These are phyloP conservation scores for Xanthorhoe designata DNA, from an alignment of 2,888 invertebrate species.

Conservation along the genomic window DNA sequence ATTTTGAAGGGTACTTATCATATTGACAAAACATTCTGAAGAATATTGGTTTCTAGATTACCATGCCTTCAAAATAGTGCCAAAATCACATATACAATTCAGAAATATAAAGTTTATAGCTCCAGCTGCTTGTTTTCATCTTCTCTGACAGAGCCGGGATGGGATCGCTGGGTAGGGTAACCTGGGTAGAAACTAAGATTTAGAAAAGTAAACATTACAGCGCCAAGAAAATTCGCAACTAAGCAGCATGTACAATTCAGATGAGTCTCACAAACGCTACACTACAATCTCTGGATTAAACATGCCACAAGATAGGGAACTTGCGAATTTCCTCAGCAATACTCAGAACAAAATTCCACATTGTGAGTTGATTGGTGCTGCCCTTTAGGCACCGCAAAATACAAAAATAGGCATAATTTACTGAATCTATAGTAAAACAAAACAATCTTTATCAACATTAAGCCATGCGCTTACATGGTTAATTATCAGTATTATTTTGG, in stretches of 20 bases:
- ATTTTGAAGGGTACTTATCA: slow-evolving; percentile 28
- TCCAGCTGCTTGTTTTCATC: slow-evolving; percentile 84
- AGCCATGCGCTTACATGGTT: slow-evolving; percentile 80
- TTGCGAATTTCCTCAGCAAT: slow-evolving; percentile 66
- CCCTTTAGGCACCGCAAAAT: slow-evolving; percentile 72
- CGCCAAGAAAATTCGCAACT: slow-evolving; percentile 66
- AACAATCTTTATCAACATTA: slow-evolving; percentile 60
- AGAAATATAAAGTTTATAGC: slow-evolving; percentile 56
- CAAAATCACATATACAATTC: slow-evolving; percentile 24
- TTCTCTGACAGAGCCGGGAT: slow-evolving; percentile 81
- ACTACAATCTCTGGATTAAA: slow-evolving; percentile 44
- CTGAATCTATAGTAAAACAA: slow-evolving; percentile 49
- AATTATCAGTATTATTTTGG: slow-evolving; percentile 65
- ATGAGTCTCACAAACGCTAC: slow-evolving; percentile 25
- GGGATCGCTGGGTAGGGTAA: slow-evolving; percentile 82
- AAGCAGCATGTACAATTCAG: slow-evolving; percentile 46
- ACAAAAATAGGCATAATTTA: slow-evolving; percentile 57
- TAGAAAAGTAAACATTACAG: slow-evolving; percentile 58
- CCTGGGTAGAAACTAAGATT: slow-evolving; percentile 75
- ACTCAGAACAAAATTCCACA: slow-evolving; percentile 60
- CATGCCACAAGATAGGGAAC: slow-evolving; percentile 41
- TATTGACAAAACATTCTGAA: slow-evolving; percentile 18
- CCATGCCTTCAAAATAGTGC: slow-evolving; percentile 32
- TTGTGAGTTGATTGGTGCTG: slow-evolving; percentile 84
- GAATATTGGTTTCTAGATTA: slow-evolving; percentile 1